Conservation (phyloP, 2,888 invertebrate genomes). For the Meganola albula region DNA sequence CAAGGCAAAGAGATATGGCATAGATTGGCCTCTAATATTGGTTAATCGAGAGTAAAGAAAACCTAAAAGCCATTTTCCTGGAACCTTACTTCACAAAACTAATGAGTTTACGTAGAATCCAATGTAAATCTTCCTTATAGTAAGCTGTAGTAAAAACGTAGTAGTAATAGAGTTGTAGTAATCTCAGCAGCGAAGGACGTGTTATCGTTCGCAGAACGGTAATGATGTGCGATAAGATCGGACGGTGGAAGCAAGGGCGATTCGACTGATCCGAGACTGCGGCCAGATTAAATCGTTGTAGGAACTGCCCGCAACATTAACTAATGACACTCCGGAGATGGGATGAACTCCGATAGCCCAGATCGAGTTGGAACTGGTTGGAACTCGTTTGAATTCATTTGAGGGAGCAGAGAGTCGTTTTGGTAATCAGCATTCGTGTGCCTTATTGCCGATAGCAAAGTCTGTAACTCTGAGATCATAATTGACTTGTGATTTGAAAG, state of each 20-base stretch:
- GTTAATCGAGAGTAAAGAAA: no score
- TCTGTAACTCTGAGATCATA: no score
- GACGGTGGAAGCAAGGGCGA: slow-evolving; percentile 40
- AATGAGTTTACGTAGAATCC: no score
- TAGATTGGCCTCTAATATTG: no score
- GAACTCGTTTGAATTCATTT: slow-evolving; percentile 51
- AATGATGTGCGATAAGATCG: slow-evolving; percentile 51
- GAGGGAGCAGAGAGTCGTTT: slow-evolving; percentile 34
- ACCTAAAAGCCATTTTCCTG: no score
- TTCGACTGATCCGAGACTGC: slow-evolving; percentile 49
- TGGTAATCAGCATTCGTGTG: slow-evolving; percentile 43
- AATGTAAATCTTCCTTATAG: no score
- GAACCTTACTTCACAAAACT: no score
- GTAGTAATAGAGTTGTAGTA: slow-evolving; percentile 48
- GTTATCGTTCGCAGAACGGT: slow-evolving; percentile 48
- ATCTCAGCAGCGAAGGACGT: slow-evolving; percentile 38
- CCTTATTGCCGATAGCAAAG: slow-evolving; percentile 32
- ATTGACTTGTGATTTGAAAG: no score
- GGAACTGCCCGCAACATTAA: slow-evolving; percentile 65
- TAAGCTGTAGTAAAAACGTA: no score
- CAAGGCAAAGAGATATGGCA: no score
- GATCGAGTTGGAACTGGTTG: slow-evolving; percentile 33
- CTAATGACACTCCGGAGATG: slow-evolving; percentile 60
- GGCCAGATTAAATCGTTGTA: slow-evolving; percentile 54
- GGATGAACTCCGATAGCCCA: slow-evolving; percentile 41